Evolutionary conservation across 2,113 vertebrate species (phyloP).

Genomic region (Nannospalax galili): DNA sequence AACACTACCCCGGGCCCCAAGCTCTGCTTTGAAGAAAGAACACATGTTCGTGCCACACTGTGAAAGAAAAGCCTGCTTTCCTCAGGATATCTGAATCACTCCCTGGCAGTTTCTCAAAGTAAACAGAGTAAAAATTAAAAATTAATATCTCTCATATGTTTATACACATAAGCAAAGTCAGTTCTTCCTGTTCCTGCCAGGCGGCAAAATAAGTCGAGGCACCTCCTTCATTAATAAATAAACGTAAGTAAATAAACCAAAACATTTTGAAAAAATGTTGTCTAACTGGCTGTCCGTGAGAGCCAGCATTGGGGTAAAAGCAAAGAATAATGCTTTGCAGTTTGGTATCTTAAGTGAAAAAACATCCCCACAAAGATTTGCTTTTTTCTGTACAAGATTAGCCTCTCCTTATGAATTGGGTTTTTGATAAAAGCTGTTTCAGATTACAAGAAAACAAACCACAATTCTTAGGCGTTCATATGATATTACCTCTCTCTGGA

Average conservation of each 20-base stretch:
- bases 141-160: constrained; percentile 85
- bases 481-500: constrained; percentile 55
- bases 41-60: constrained; percentile 86
- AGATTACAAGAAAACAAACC: constrained; percentile 72
- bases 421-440: constrained; percentile 77
- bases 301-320: constrained; percentile 65
- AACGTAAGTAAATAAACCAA: constrained; percentile 70
- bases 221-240: constrained; percentile 83
- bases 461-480: constrained; percentile 52
- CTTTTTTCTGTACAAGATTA: constrained; percentile 67
- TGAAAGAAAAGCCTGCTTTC: constrained; percentile 86
- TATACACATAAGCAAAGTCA: constrained; percentile 70
- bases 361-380: constrained; percentile 26
- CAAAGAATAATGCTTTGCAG: constrained; percentile 2
- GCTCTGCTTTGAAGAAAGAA: constrained; percentile 77
- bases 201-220: constrained; percentile 73
- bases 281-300: constrained; percentile 86
- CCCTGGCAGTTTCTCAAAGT: constrained; percentile 89
- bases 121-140: constrained; percentile 91
- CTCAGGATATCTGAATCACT: constrained; percentile 87
- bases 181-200: constrained; percentile 81
- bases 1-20: constrained; percentile 82
- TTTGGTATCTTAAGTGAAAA: constrained; percentile 50
- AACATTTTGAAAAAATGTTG: constrained; percentile 81
- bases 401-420: constrained; percentile 44